Conservation (phyloP, 2,888 invertebrate species). For the Lagria hirta region DNA sequence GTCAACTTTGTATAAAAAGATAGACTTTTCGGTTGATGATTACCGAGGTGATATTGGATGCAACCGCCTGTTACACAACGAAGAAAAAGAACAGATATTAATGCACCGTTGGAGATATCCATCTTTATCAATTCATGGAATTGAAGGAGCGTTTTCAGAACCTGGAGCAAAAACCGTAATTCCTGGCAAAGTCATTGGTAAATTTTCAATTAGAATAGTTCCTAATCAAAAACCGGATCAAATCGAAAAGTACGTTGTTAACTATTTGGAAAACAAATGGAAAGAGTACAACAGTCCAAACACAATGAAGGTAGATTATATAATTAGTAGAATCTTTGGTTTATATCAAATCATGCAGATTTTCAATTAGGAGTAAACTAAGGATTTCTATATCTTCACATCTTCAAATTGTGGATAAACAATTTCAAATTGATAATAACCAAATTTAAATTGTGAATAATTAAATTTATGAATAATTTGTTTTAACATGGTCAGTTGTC, state of each 20-base stretch:
- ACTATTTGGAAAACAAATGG: slow-evolving; percentile 79
- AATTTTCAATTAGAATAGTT: slow-evolving; percentile 96
- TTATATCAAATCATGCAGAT: too few species aligned
- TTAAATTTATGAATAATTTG: too few species aligned
- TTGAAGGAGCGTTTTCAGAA: slow-evolving; percentile 93
- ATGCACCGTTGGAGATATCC: slow-evolving; percentile 97
- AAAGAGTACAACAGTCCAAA: slow-evolving; percentile 81
- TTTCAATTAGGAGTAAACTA: too few species aligned
- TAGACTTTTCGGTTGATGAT: slow-evolving; percentile 82
- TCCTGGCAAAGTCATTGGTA: slow-evolving; percentile 89
- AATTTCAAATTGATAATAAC: too few species aligned
- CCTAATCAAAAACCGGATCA: slow-evolving; percentile 87
- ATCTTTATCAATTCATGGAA: slow-evolving; percentile 90
- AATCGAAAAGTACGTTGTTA: slow-evolving; percentile 77
- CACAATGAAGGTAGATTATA: slow-evolving; percentile 75
- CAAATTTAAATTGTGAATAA: too few species aligned
- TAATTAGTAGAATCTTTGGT: not conserved
- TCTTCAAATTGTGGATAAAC: too few species aligned
- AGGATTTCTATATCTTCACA: too few species aligned
- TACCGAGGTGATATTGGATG: slow-evolving; percentile 76
- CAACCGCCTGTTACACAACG: slow-evolving; percentile 68
- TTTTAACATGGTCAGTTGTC: too few species aligned
- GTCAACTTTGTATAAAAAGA: slow-evolving; percentile 71
- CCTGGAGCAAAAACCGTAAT: slow-evolving; percentile 95
- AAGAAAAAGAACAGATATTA: slow-evolving; percentile 78